Percentiles rank a stretch among this genome's conserved stretches.
Evolutionary conservation across 2,888 invertebrate species (phyloP).

Genomic region (Dryobotodes eremita): DNA sequence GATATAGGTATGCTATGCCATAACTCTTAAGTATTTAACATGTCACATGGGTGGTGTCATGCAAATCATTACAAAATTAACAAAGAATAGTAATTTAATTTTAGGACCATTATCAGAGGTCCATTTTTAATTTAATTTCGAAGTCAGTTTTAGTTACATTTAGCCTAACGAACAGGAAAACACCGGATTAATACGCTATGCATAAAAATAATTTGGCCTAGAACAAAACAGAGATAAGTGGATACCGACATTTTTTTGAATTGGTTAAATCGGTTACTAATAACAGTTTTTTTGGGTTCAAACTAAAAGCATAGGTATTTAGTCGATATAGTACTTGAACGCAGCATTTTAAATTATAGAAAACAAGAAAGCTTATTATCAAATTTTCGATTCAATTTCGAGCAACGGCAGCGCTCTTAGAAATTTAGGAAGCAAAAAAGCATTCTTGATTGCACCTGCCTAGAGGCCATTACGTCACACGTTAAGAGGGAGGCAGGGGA

Average conservation of each 20-base stretch:
- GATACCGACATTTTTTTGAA: not conserved
- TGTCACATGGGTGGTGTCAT: not conserved
- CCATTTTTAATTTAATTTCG: not conserved
- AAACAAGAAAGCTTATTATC: not conserved
- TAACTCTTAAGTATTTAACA: too few relatives aligned
- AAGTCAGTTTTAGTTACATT: not conserved
- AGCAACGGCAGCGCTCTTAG: not conserved
- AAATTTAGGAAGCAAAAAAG: not conserved
- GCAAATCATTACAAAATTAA: slow-evolving; percentile 3
- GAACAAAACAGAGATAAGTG: not conserved
- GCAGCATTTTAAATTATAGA: not conserved
- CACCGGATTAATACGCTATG: not conserved
- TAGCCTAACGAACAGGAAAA: not conserved
- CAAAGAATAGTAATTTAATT: not conserved
- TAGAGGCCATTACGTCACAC: not conserved
- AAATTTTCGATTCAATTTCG: slow-evolving; percentile 39
- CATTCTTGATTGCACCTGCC: not conserved
- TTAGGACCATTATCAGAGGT: slow-evolving; percentile 35
- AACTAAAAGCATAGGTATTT: not conserved
- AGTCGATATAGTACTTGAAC: not conserved
- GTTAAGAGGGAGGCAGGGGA: not conserved
- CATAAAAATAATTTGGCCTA: not conserved
- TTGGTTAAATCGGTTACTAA: not conserved
- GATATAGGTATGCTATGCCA: too few relatives aligned
- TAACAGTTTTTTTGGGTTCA: not conserved